Evolutionary conservation across 2,888 invertebrate genomes (phyloP), one percentile per base, ranked within the genome.

Genomic region (Dorcus parallelipipedus): DNA sequence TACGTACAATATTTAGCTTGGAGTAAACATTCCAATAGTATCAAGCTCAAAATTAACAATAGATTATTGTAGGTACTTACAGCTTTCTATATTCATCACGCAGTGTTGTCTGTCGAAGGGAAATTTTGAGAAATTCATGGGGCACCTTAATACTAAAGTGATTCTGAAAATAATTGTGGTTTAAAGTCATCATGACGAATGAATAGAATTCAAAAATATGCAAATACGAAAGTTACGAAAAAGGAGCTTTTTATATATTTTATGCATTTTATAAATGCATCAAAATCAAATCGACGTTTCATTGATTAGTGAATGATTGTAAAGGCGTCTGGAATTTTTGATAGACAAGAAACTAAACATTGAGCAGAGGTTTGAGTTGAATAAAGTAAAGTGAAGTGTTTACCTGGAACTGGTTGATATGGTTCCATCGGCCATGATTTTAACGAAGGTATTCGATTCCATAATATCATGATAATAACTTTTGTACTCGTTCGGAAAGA

Each of bases 401-500:
- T 74, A 86, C 87, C 87, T 82, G 74, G 94, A 93, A 80, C 94
- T 94, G 83, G 94, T 95, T 60, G 95, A 84, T 68, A 95, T 93
- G 66, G 90, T 89, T 62, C 95, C 95, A 70, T 93, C 88, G 53
- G 92, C 91, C 78, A 93, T 92, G 76, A 95, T 93, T 67, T 95
- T 83, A 76, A 95, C 91, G 83, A 95, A 92, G 64, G 95, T 91
- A 78, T 95, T 95, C 58, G 94, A 93, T 91, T 93, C 93, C 77
- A 94, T 93, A 78, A 94, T 93, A 77, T 93, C 90, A 81, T 95
- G 94, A 76, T 95, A 90, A 76, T 94, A 93, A 53, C 95, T 95
- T 74, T 92, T 91, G 78, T 95, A 95, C 81, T 95, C 95, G 74
- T 95, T 95, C 54, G 93, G 89, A 80, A 95, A 95, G 84, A 95